Base-by-base conservation (phyloP, 1,140 invertebrate species). In the Hormaphis cornu region DNA sequence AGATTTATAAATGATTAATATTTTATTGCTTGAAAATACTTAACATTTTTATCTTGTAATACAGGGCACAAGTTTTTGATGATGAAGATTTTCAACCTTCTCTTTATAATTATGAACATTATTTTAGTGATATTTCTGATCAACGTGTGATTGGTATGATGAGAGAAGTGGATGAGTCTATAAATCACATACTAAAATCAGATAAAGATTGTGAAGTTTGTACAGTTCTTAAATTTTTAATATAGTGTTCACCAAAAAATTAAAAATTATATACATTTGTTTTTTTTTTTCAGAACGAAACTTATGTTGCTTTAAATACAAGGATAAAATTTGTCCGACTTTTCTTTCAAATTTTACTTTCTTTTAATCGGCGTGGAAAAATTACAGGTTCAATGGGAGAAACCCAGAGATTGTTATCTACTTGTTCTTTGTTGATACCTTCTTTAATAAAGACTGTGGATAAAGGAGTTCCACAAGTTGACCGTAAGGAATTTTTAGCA, bases 81-180 rank as follows among this genome's bases (percentile, higher is more conserved):
- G 91, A 97, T 79, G 95, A 98, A 81, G 95, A 98, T 78, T 98
- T 97, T 79, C 92, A 97, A 79, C 87, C 91, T 30, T 88, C 91
- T 77, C 87, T 89, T 18, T 97, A 96, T 80, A 92, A 91, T n/a
- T 95, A 94, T 78, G n/a, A n/a, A n/a, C 84, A 89, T 76, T 81
- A 96, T 73, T 88, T 86, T 24, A 83, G 85, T 42, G 90, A 95
- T 76, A 85, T 96, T 10, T 88, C 87, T 20, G 91, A 95, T 76
- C 82, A 87, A 44, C 86, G 89, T 74, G 89, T 89, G 56, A 85
- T 88, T 63, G 85, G 86, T 0, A 89, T 91, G 84, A 80, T 97
- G 48, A 84, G 89, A 75, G 93, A 97, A 79, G 89, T 94, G 24
- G 95, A 98, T 77, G 94, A 97, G 74, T 92, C 96, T 69, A 77